phyloP scores from a whole-genome alignment of 2,113 vertebrate species.

The Anhinga rufa region DNA sequence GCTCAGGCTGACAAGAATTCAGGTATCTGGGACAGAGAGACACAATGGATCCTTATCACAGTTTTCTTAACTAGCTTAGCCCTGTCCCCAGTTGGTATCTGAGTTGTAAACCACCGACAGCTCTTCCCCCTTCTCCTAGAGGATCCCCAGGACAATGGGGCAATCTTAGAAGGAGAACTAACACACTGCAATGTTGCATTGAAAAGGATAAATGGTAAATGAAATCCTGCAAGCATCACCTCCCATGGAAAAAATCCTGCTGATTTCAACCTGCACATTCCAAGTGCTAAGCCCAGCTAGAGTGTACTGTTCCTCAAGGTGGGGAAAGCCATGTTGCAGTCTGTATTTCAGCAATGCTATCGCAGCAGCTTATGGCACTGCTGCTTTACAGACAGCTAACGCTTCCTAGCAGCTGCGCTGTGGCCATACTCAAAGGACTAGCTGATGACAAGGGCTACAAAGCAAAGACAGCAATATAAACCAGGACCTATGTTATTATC shows the following conservation, averaged over 20 bases:
- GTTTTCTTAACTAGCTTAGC: neutral
- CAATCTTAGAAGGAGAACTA: neutral
- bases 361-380: neutral
- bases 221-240: neutral
- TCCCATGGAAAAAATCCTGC: neutral
- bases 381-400: neutral
- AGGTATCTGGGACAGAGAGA: neutral
- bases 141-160: neutral
- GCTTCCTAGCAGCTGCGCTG: neutral
- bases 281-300: neutral
- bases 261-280: neutral
- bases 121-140: neutral
- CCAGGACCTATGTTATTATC: neutral
- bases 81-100: too few relatives aligned
- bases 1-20: neutral
- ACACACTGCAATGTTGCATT: neutral
- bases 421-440: neutral
- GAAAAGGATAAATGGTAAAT: neutral
- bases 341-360: neutral
- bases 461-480: neutral
- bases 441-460: neutral
- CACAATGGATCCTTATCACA: neutral
- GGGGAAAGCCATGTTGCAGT: rapidly evolving
- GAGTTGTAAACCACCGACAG: neutral
- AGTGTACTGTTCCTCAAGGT: neutral